These are phyloP conservation scores for Parambassis ranga DNA, from an alignment of 2,797 vertebrate species.

Conservation along the genomic window DNA sequence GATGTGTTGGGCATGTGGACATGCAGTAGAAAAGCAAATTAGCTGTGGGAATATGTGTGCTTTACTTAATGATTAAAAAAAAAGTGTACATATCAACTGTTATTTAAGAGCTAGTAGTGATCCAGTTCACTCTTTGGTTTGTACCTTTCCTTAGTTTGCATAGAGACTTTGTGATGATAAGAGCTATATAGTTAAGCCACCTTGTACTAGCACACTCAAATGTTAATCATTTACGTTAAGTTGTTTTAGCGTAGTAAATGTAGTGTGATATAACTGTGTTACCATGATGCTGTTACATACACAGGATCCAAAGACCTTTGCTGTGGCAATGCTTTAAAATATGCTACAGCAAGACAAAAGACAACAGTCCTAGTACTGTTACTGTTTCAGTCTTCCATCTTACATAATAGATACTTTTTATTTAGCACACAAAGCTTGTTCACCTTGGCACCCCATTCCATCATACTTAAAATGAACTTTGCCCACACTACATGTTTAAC, in stretches of 20 bases:
- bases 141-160: constrained; percentile 13
- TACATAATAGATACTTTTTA: no score
- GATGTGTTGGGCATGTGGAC: constrained; percentile 35
- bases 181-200: neutral
- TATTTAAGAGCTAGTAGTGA: constrained; percentile 45
- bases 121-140: constrained; percentile 38
- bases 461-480: neutral
- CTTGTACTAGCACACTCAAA: neutral
- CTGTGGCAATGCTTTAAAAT: no score
- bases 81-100: constrained; percentile 40
- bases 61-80: constrained; percentile 49
- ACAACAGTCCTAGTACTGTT: no score
- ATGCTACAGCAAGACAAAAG: no score
- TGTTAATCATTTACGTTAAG: neutral
- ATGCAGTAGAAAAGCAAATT: constrained; percentile 46
- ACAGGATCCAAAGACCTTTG: no score
- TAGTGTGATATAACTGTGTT: no score
- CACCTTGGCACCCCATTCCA: neutral
- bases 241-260: neutral
- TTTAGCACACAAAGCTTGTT: no score
- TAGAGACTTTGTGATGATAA: neutral
- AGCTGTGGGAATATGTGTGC: constrained; percentile 9
- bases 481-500: neutral
- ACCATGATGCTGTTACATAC: no score
- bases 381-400: no score